Percentiles rank a stretch among this genome's conserved stretches.
Evolutionary conservation across 2,888 invertebrate genomes (phyloP).

Genomic region (Drosophila meridionalis): DNA sequence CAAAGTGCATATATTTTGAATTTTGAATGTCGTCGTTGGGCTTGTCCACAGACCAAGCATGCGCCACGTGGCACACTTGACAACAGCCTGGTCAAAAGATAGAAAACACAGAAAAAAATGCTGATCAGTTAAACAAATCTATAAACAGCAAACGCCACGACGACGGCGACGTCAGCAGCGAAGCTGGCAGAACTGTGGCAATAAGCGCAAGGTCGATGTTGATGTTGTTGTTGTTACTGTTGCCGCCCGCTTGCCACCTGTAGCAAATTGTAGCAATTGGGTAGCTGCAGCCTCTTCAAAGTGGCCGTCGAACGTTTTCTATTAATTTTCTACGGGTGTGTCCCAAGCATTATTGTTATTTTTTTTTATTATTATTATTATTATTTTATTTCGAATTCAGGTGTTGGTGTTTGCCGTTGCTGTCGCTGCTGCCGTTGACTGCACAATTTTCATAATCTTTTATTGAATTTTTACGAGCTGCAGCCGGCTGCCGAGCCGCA

Average conservation of each 20-base stretch:
- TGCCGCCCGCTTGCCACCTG: constrained; percentile 57
- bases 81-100: constrained; percentile 14
- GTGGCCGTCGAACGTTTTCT: constrained; percentile 43
- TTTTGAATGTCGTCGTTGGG: constrained; percentile 21
- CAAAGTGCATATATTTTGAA: constrained; percentile 60
- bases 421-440: constrained; percentile 42
- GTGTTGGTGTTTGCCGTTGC: constrained; percentile 47
- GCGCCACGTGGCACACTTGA: constrained; percentile 45
- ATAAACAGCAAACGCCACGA: constrained; percentile 50
- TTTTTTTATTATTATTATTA: constrained; percentile 10
- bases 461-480: constrained; percentile 63
- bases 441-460: constrained; percentile 74
- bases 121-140: constrained; percentile 37
- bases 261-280: constrained; percentile 68
- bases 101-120: constrained; percentile 8
- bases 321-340: constrained; percentile 67
- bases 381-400: constrained; percentile 34
- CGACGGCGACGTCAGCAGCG: constrained; percentile 24
- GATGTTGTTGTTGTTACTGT: constrained; percentile 33
- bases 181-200: constrained; percentile 53
- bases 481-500: constrained; percentile 69
- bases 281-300: constrained; percentile 66
- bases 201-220: constrained; percentile 79
- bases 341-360: constrained; percentile 32
- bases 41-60: constrained; percentile 52